A percentile compares a stretch with the other conserved stretches of the same genome.
Evolutionary conservation across 2,888 invertebrate species (phyloP).

Genomic region (Ganaspis brasiliensis): DNA sequence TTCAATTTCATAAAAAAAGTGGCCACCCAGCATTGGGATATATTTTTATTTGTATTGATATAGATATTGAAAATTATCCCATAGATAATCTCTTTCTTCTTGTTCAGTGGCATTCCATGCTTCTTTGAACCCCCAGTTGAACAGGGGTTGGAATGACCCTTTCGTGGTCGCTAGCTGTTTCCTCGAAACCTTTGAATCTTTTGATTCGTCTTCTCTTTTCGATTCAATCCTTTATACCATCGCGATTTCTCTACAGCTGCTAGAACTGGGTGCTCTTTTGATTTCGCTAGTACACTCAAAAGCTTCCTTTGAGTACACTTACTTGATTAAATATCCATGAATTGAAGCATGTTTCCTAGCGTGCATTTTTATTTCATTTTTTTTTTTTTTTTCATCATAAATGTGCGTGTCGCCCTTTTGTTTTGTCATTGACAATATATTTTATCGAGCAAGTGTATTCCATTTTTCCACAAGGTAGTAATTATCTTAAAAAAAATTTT

Average conservation of each 20-base stretch:
- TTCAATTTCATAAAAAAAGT: no score
- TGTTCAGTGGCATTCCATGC: slow-evolving; percentile 5
- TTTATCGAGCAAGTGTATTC: background rate
- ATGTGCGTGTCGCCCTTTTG: background rate
- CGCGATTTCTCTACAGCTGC: slow-evolving; percentile 25
- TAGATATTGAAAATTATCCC: background rate
- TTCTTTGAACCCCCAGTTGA: slow-evolving; percentile 9
- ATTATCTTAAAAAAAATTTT: no score
- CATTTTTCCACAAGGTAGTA: background rate
- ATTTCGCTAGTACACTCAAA: slow-evolving; percentile 15
- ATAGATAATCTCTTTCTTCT: slow-evolving; percentile 7
- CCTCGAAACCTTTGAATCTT: slow-evolving; percentile 30
- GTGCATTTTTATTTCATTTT: background rate
- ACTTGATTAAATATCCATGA: slow-evolving; percentile 13
- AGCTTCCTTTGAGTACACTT: slow-evolving; percentile 10
- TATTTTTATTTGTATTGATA: background rate
- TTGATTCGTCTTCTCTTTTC: slow-evolving; percentile 19
- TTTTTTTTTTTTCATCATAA: background rate
- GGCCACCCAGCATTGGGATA: no score
- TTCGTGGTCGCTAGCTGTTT: slow-evolving; percentile 1
- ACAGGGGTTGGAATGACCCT: slow-evolving; percentile 13
- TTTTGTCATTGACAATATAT: background rate
- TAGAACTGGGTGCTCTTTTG: slow-evolving; percentile 19
- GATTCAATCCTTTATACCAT: slow-evolving; percentile 20
- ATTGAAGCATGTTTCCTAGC: background rate